phyloP scores from a whole-genome alignment of 2,888 invertebrate species.

The Amaurobius ferox region DNA sequence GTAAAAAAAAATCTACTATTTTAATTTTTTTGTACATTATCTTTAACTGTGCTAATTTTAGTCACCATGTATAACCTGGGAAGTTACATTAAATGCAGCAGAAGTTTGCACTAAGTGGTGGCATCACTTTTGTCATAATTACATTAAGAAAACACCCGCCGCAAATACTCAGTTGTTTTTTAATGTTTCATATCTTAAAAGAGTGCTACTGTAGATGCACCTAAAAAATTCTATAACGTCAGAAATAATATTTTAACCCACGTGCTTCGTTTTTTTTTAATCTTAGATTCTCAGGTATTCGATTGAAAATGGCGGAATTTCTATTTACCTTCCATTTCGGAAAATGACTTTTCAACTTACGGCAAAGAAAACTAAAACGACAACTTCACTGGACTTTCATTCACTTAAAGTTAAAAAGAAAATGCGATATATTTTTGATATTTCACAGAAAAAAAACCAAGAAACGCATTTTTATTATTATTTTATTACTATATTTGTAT shows the following conservation, averaged over 20 bases:
- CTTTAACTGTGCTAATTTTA: too few relatives aligned
- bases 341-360: conserved; percentile 65
- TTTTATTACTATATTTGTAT: conserved; percentile 66
- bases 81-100: too few relatives aligned
- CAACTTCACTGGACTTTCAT: conserved; percentile 66
- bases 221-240: not conserved
- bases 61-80: too few relatives aligned
- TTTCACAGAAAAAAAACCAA: conserved; percentile 35
- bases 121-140: not conserved
- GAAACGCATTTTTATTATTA: conserved; percentile 62
- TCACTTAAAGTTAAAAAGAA: conserved; percentile 38
- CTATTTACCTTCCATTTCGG: conserved; percentile 71
- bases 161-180: too few relatives aligned
- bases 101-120: too few relatives aligned
- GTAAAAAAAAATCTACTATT: too few relatives aligned
- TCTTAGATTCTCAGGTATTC: conserved; percentile 57
- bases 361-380: conserved; percentile 65
- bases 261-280: conserved; percentile 53
- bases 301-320: conserved; percentile 66
- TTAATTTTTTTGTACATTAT: too few relatives aligned
- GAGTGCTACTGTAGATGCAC: not conserved
- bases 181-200: not conserved
- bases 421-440: conserved; percentile 58
- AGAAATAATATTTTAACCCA: not conserved
- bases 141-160: too few relatives aligned